Evolutionary conservation across 2,888 invertebrate genomes (phyloP), one percentile per base, ranked within the genome.

Genomic region (Melanotus villosus): DNA sequence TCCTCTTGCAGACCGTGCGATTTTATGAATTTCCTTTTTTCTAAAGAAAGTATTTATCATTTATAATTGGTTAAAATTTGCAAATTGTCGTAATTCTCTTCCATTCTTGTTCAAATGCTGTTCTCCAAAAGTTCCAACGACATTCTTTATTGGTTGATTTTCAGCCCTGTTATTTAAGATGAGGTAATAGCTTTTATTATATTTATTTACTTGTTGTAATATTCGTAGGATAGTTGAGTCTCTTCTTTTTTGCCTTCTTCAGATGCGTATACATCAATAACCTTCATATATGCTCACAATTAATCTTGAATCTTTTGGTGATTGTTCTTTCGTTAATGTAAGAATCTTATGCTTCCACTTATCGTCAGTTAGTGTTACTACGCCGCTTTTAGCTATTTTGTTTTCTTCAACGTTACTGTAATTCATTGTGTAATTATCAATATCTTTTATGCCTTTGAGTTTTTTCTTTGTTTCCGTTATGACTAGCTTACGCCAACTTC

Each of bases 31-130:
- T n/a, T 47, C 47, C 7, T 50, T 16, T 26, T 30, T 32, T 32
- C 18, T n/a, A 32, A 54, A 50, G 16, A 50, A 54, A 14, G 32
- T 54, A 18, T 54, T 54, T 7, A 7, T 54, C 6, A 54, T 54
- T 54, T 30, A 12, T 16, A 54, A 7, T 26, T 50, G 12, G 26
- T 50, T 50, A 26, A 26, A 26, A 26, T 26, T 26, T 5, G 19
- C n/a, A 52, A 5, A 14, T 52, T 38, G 38, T 38, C n/a, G n/a
- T 14, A 10, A 10, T 38, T 38, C 38, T 38, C 14, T 14, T n/a
- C 38, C 14, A 14, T 43, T 43, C 6, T 43, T 4, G 19, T 43
- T 32, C 18, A 23, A 19, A 9, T 12, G 21, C 10, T 23, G 21
- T 23, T 47, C 23, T 4, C 12, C 47, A 12, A n/a, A 21, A 10